Conservation (phyloP, 2,797 vertebrate species). For the Etheostoma perlongum region DNA sequence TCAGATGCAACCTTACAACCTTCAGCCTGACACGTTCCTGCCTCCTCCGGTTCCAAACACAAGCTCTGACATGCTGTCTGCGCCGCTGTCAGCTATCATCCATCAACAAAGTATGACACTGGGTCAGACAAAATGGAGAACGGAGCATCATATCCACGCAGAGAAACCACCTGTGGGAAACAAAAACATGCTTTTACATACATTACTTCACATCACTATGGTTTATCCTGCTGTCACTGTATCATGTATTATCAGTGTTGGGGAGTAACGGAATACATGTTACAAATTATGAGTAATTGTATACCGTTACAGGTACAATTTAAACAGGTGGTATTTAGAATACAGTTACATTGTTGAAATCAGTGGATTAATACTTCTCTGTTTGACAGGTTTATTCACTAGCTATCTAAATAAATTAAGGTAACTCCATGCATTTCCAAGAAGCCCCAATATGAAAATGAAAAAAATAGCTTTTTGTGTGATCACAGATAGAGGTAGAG, state of each 20-base stretch:
- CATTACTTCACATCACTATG: neutral
- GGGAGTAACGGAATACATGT: no score
- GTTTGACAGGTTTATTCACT: no score
- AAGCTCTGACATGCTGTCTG: conserved; percentile 27
- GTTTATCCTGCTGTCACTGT: neutral
- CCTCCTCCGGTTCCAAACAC: neutral
- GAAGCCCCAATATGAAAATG: no score
- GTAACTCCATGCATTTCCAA: no score
- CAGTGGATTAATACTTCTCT: no score
- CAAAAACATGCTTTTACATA: neutral
- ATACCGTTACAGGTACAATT: no score
- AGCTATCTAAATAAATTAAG: no score
- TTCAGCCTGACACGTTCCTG: conserved; percentile 14
- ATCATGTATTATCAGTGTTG: neutral
- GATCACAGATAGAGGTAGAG: no score
- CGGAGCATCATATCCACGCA: neutral
- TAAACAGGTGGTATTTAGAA: no score
- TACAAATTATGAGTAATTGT: no score
- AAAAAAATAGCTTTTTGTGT: no score
- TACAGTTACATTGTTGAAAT: no score
- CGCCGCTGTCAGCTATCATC: conserved; percentile 45
- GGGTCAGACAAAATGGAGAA: conserved; percentile 13
- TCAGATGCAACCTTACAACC: conserved; percentile 22
- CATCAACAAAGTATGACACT: conserved; percentile 19
- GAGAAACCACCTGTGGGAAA: neutral